Base-by-base conservation (phyloP, 1,140 invertebrate species). In the Lordiphosa clarofinis region DNA sequence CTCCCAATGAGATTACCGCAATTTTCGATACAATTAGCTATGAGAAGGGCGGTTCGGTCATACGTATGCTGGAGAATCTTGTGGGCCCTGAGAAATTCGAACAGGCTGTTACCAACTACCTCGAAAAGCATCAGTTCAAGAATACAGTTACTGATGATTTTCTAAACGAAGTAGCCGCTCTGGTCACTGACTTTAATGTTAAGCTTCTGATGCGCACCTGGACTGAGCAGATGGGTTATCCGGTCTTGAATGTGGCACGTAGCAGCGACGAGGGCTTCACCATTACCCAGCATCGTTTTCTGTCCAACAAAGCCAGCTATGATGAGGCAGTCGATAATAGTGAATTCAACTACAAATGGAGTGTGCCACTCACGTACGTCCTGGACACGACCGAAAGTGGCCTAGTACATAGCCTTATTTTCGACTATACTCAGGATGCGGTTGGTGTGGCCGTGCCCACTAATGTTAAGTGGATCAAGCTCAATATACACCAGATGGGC, bases 11-110 rank as follows among this genome's bases (percentile, higher is more conserved):
- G 90, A 98, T 98, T 35, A 96, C 94, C 0, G 94, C 95, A 53
- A 94, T 98, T 42, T 99, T 99, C 88, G 97, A 99, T 89, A 90
- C 91, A 0, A 98, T 99, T 66, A 96, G 96, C 3, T 99, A 99
- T 86, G 93, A 93, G 59, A 99, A 99, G 94, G 97, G 97, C 21
- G 94, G 95, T 0, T 94, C 96, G 11, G 90, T 99, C 7, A 91
- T 99, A 33, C 91, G 97, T 42, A 99, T 99, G 97, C 90, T 98
- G 81, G 94, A 97, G 87, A 91, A 93, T 48, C 94, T 97, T 63
- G 91, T 98, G 11, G 94, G 94, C 0, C 88, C 92, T 10, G 92
- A 95, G 6, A 92, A 92, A 1, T 99, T 99, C 88, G 91, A 92
- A 59, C 73, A 86, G 37, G 96, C 93, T 0, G 92, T 98, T 1